phyloP scores from a whole-genome alignment of 1,140 invertebrate species.

The Zelostemma sp. region DNA sequence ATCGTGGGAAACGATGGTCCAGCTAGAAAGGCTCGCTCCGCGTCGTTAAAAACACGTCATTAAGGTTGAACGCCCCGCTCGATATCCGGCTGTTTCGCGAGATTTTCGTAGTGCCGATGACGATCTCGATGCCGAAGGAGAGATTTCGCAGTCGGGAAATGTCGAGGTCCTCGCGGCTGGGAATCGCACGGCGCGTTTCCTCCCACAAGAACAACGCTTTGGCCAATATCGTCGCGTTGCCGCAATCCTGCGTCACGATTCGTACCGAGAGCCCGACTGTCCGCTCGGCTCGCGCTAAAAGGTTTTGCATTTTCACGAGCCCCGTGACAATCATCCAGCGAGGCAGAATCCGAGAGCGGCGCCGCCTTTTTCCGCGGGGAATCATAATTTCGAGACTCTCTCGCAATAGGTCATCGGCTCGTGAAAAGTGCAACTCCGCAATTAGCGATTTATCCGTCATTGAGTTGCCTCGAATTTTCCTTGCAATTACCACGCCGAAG shows the following conservation, averaged over 20 bases:
- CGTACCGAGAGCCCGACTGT: neutral
- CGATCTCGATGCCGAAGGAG: conserved; percentile 21
- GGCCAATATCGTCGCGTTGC: conserved; percentile 44
- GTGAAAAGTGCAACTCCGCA: conserved; percentile 6
- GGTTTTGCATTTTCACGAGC: neutral
- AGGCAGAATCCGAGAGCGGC: neutral
- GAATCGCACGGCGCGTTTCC: conserved; percentile 64
- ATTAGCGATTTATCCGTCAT: conserved; percentile 44
- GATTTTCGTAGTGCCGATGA: conserved; percentile 17
- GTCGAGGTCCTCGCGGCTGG: conserved; percentile 62
- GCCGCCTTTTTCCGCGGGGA: neutral
- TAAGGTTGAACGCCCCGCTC: too few relatives aligned
- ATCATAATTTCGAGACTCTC: neutral
- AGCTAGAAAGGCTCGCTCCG: conserved; percentile 52
- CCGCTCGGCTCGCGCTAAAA: neutral
- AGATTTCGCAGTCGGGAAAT: conserved; percentile 56
- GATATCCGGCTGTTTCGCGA: too few relatives aligned
- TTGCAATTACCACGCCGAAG: conserved; percentile 20
- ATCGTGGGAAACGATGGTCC: conserved; percentile 55
- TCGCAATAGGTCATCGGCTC: conserved; percentile 5
- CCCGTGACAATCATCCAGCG: neutral
- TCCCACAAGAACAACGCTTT: conserved; percentile 56
- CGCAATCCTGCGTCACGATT: conserved; percentile 50
- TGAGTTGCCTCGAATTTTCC: conserved; percentile 37
- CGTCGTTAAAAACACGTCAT: conserved; percentile 69